Evolutionary conservation across 2,888 invertebrate genomes (phyloP).

Genomic region (Cecidostiba fungosa): DNA sequence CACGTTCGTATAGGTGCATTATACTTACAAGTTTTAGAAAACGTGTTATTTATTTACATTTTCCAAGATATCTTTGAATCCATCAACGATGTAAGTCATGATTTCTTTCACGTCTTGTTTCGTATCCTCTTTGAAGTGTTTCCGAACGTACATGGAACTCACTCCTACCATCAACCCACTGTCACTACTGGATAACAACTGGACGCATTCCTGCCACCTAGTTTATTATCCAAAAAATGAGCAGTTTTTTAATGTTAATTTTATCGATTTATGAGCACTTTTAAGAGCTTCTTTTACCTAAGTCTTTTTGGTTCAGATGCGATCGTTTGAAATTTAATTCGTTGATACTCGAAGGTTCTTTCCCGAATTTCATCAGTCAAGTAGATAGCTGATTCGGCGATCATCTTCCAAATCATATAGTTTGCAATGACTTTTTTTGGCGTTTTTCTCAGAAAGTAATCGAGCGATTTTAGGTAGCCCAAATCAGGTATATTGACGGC

Average conservation of each 20-base stretch:
- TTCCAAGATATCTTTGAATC: neutral
- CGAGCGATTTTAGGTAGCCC: constrained; percentile 87
- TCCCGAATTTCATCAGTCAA: neutral
- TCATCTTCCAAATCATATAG: constrained; percentile 92
- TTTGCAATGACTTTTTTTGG: constrained; percentile 89
- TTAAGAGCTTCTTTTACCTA: neutral
- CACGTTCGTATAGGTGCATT: neutral
- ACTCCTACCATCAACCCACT: neutral
- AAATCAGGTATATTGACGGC: constrained; percentile 92
- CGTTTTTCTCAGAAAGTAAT: constrained; percentile 82
- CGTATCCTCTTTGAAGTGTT: neutral
- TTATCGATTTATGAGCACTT: neutral
- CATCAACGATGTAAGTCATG: neutral
- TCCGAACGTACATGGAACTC: neutral
- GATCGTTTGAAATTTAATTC: neutral
- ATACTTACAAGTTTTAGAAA: neutral
- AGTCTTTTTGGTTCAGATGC: neutral
- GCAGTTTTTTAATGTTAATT: neutral
- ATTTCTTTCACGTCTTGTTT: neutral
- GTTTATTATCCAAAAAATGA: too few species aligned
- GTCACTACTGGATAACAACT: neutral
- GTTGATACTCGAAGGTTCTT: neutral
- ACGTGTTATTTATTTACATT: neutral
- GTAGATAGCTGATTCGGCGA: neutral
- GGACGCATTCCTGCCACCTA: neutral